phyloP scores from a whole-genome alignment of 2,113 vertebrate species.

The Seriola quinqueradiata region DNA sequence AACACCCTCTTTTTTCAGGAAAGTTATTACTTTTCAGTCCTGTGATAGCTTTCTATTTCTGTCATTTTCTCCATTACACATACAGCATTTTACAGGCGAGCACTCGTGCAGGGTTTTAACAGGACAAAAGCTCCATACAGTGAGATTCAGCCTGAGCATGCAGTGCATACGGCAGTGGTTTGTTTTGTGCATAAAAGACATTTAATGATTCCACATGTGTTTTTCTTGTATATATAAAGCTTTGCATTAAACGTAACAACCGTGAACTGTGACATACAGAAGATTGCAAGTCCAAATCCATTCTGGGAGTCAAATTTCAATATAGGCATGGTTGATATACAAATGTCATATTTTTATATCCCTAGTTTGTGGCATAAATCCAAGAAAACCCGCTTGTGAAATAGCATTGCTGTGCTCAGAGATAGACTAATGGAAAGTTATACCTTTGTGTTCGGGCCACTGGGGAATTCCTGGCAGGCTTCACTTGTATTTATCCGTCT shows the following conservation, averaged over 20 bases:
- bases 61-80: conserved; percentile 63
- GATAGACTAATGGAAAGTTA: conserved; percentile 49
- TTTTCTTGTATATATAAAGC: conserved; percentile 21
- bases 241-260: conserved; percentile 45
- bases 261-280: conserved; percentile 23
- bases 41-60: conserved; percentile 58
- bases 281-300: not conserved
- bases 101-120: conserved; percentile 23
- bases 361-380: conserved; percentile 18
- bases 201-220: conserved; percentile 24
- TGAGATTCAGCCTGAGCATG: not conserved
- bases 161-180: not conserved
- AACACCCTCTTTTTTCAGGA: conserved; percentile 6
- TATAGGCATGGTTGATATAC: conserved; percentile 8
- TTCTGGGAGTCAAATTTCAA: not conserved
- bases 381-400: conserved; percentile 24
- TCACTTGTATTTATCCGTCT: conserved; percentile 23
- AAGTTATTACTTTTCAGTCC: conserved; percentile 55
- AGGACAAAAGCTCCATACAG: conserved; percentile 47
- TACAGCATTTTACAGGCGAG: conserved; percentile 43
- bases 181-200: conserved; percentile 14
- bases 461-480: not conserved
- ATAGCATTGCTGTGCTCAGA: conserved; percentile 28
- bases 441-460: conserved; percentile 22
- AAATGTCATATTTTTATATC: not conserved